phyloP scores from a whole-genome alignment of 2,113 vertebrate genomes.

The Porphyrio hochstetteri region DNA sequence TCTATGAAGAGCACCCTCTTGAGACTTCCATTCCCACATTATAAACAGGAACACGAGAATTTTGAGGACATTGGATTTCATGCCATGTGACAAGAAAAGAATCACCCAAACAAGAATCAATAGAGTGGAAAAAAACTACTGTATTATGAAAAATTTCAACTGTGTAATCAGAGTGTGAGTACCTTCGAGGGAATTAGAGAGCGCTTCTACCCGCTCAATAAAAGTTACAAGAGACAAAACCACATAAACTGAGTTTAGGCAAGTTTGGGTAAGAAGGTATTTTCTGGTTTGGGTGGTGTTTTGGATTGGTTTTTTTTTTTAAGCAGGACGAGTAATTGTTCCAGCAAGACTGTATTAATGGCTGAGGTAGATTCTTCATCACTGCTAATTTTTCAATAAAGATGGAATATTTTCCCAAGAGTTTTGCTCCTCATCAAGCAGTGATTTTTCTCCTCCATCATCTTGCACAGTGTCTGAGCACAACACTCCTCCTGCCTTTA shows the following conservation, averaged over 20 bases:
- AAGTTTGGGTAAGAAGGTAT: not conserved
- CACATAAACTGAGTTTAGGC: not conserved
- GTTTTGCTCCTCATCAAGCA: not conserved
- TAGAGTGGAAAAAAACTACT: not conserved
- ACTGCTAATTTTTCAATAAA: not conserved
- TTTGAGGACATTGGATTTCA: not conserved
- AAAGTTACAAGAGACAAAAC: not conserved
- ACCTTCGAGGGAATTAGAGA: not conserved
- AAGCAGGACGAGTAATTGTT: not conserved
- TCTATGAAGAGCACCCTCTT: not conserved
- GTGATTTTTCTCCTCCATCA: not conserved
- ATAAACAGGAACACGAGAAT: not conserved
- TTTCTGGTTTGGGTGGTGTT: not conserved
- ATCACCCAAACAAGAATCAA: not conserved
- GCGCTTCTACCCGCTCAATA: not conserved
- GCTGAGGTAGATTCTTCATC: not conserved
- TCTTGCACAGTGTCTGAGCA: not conserved
- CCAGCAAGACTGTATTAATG: not conserved
- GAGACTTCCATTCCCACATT: not conserved
- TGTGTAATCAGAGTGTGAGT: not conserved
- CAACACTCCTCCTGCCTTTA: not conserved
- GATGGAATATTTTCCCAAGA: not conserved
- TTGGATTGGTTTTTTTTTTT: rapidly evolving
- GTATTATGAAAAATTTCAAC: not conserved
- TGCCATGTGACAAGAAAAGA: not conserved